A percentile compares a stretch with the other conserved stretches of the same genome.
These are phyloP conservation scores for Beris chalybata DNA, from an alignment of 2,888 invertebrate species.

Conservation along the genomic window DNA sequence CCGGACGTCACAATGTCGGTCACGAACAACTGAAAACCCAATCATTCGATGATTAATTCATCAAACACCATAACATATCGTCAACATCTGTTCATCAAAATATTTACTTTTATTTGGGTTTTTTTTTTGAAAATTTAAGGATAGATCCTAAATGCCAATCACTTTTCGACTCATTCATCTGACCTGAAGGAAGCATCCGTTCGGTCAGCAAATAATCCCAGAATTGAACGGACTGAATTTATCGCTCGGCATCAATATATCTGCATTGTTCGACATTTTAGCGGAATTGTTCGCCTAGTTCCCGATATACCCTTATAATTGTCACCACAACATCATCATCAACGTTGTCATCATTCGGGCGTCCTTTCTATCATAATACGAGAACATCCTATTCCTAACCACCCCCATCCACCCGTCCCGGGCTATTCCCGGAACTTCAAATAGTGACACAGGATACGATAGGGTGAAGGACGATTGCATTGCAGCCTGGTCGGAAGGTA, in stretches of 20 bases:
- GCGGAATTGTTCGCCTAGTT: too few species aligned
- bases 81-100: slow-evolving; percentile 32
- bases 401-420: not conserved
- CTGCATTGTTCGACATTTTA: too few species aligned
- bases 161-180: too few species aligned
- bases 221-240: too few species aligned
- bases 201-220: too few species aligned
- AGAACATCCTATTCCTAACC: not conserved
- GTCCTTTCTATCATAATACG: slow-evolving; percentile 1
- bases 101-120: too few species aligned
- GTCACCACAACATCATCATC: slow-evolving; percentile 10
- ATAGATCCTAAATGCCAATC: too few species aligned
- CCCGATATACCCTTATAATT: slow-evolving; percentile 4
- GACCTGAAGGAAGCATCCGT: too few species aligned
- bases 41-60: slow-evolving; percentile 27
- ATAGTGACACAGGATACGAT: slow-evolving; percentile 1
- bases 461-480: not conserved
- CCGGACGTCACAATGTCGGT: not conserved
- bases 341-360: slow-evolving; percentile 3
- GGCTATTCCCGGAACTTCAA: not conserved
- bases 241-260: too few species aligned
- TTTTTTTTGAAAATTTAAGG: too few species aligned
- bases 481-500: not conserved
- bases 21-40: slow-evolving; percentile 7
- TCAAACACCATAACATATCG: slow-evolving; percentile 26